phyloP scores from a whole-genome alignment of 2,888 invertebrate species.

The Lapara coniferarum region DNA sequence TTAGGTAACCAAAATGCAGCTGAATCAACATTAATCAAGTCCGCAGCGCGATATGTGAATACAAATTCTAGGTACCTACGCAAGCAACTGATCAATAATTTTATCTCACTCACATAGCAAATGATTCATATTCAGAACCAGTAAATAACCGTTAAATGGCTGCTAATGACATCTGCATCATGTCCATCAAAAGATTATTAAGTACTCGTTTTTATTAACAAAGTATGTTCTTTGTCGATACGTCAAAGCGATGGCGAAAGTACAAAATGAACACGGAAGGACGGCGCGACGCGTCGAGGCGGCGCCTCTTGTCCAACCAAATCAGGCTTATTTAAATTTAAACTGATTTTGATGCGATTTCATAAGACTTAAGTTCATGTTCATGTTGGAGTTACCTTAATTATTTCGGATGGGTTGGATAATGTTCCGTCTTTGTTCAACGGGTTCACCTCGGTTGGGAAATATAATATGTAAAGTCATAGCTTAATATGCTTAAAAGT shows the following conservation, averaged over 20 bases:
- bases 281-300: slow-evolving; percentile 4
- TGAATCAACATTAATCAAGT: too few species aligned
- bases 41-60: too few species aligned
- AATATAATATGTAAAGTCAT: background rate
- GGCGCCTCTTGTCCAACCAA: slow-evolving; percentile 9
- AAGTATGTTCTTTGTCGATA: slow-evolving; percentile 16
- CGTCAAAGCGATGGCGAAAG: slow-evolving; percentile 18
- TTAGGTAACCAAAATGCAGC: too few species aligned
- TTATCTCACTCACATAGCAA: background rate
- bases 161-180: background rate
- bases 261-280: slow-evolving; percentile 8
- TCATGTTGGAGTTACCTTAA: background rate
- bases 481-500: background rate
- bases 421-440: background rate
- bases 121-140: background rate
- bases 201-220: slow-evolving; percentile 14
- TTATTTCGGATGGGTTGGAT: background rate
- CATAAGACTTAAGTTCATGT: slow-evolving; percentile 1
- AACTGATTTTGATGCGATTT: slow-evolving; percentile 20
- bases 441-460: background rate
- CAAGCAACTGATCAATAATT: background rate
- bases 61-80: too few species aligned
- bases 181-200: slow-evolving; percentile 1
- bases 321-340: slow-evolving; percentile 20
- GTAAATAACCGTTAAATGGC: slow-evolving; percentile 4